A percentile compares a stretch with the other conserved stretches of the same genome.
Evolutionary conservation across 2,113 vertebrate species (phyloP).

Genomic region (Chloropsis cyanopogon): DNA sequence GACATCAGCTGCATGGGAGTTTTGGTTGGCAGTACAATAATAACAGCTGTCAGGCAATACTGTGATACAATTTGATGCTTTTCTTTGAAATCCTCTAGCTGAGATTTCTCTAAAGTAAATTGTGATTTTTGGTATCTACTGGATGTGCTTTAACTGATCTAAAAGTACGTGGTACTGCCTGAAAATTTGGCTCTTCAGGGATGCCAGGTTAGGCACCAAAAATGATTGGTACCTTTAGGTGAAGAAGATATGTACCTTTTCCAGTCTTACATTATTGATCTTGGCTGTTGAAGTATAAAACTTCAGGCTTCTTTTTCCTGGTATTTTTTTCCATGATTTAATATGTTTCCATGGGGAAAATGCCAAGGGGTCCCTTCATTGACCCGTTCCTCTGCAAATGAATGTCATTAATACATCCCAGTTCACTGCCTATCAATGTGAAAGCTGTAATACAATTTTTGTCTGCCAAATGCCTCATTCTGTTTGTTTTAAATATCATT

Average conservation of each 20-base stretch:
- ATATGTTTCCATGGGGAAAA: not conserved
- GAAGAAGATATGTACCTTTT: not conserved
- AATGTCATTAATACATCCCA: not conserved
- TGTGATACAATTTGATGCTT: not conserved
- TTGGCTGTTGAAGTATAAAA: not conserved
- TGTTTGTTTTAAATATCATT: constrained; percentile 35
- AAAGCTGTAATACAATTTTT: constrained; percentile 1
- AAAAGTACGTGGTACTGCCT: not conserved
- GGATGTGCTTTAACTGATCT: not conserved
- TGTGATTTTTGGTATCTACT: not conserved
- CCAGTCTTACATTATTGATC: not conserved
- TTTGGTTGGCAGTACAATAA: not conserved
- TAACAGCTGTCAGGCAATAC: constrained; percentile 22
- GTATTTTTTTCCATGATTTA: not conserved
- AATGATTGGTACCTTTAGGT: not conserved
- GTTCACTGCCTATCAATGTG: not conserved
- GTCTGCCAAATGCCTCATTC: constrained; percentile 31
- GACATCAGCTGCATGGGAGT: not conserved
- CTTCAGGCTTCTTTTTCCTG: not conserved
- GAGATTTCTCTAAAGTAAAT: not conserved
- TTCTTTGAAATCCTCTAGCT: constrained; percentile 27
- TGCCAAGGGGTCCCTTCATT: not conserved
- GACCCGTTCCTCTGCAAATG: not conserved
- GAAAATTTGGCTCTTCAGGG: not conserved
- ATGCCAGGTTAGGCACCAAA: not conserved